Evolutionary conservation across 2,113 vertebrate species (phyloP).

Genomic region (Hemibagrus wyckioides): DNA sequence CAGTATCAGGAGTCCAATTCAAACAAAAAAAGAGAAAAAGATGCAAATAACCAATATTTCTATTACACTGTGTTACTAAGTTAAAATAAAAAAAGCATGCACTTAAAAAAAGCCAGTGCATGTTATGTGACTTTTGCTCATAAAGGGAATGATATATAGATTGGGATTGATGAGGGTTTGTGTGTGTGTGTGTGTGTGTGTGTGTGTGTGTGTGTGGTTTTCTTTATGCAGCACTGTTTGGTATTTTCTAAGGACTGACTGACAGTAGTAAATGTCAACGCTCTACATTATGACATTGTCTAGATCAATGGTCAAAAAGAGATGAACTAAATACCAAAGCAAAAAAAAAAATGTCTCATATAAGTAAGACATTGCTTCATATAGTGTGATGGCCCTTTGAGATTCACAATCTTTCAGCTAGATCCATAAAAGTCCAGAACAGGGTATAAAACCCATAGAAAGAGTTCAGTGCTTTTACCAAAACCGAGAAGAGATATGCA

Average conservation of each 20-base stretch:
- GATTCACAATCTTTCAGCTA: background rate
- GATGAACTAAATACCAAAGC: background rate
- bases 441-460: background rate
- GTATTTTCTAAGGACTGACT: background rate
- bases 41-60: constrained; percentile 15
- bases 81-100: constrained; percentile 64
- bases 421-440: background rate
- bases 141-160: constrained; percentile 30
- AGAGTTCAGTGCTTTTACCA: background rate
- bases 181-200: background rate
- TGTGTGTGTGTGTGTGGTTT: background rate
- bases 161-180: constrained; percentile 9
- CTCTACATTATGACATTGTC: background rate
- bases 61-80: constrained; percentile 49
- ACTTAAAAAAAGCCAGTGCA: constrained; percentile 62
- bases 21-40: constrained; percentile 35
- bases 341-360: background rate
- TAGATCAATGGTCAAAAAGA: constrained; percentile 4
- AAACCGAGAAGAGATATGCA: background rate
- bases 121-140: constrained; percentile 47
- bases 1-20: constrained; percentile 45
- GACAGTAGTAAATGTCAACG: background rate
- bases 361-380: constrained; percentile 3
- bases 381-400: constrained; percentile 1
- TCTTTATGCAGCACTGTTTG: constrained; percentile 16